These are phyloP conservation scores for Macropis europaea DNA, from an alignment of 2,888 invertebrate genomes.

Conservation along the genomic window DNA sequence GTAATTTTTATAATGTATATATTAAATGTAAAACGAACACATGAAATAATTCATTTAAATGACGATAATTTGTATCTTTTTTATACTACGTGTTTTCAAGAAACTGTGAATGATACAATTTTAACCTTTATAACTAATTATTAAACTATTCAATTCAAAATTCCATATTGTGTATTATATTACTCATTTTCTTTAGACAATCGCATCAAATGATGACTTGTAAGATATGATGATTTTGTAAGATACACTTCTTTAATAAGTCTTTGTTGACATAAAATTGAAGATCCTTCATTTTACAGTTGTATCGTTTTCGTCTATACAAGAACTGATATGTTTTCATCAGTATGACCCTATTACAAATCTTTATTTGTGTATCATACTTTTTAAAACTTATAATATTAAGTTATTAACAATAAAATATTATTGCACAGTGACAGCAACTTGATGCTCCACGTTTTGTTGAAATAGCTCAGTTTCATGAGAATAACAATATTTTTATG, in stretches of 20 bases:
- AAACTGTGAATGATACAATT: neutral
- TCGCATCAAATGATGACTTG: neutral
- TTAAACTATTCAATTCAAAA: neutral
- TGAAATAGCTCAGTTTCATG: slow-evolving; percentile 13
- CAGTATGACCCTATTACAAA: slow-evolving; percentile 46
- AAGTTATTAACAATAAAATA: slow-evolving; percentile 34
- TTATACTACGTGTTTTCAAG: neutral
- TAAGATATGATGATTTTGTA: neutral
- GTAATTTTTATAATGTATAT: neutral
- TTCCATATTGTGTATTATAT: neutral
- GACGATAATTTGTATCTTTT: neutral
- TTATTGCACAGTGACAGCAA: slow-evolving; percentile 38
- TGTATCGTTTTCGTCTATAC: slow-evolving; percentile 8
- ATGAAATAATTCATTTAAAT: neutral
- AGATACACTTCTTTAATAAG: neutral
- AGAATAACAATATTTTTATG: slow-evolving; percentile 12
- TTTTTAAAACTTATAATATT: slow-evolving; percentile 39
- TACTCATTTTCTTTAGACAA: neutral
- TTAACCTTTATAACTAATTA: neutral
- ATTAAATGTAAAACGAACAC: slow-evolving; percentile 10
- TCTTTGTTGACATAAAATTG: slow-evolving; percentile 12
- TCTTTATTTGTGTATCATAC: slow-evolving; percentile 22
- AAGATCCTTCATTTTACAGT: slow-evolving; percentile 14
- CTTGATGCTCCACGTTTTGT: slow-evolving; percentile 1
- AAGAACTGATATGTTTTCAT: slow-evolving; percentile 52